Base-by-base conservation (phyloP, 2,113 vertebrate species). In the Hiodon alosoides region DNA sequence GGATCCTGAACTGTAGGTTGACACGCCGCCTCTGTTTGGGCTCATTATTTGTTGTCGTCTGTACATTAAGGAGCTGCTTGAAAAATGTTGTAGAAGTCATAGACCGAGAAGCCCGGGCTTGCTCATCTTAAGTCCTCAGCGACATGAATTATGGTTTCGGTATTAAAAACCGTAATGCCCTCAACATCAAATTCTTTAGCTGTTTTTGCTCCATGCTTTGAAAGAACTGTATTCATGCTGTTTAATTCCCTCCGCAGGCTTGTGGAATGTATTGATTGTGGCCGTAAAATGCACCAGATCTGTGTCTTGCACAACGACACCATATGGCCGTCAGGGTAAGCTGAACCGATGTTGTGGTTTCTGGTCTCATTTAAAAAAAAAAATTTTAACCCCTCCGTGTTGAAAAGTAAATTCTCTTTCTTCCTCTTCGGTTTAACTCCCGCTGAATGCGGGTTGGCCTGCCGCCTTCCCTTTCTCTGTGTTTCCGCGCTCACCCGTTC, bases 231-330 rank as follows among this genome's bases (percentile, higher is more conserved):
- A 13, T 4, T 10, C 46, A 67, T n/a, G 8, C 62, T 57, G 78
- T 55, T 55, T 16, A 14, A 50, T 74, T 79, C 58, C 72, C 5
- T 80, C 73, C 88, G 10, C 79, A 99, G 97, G 79, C 94, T 97
- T 90, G 96, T 96, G 86, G 95, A 99, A 90, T 99, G 97, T 92
- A 89, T 92, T 81, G 97, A 99, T 77, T 99, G 97, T 86, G 96
- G 97, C 72, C 93, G 97, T 83, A 96, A 96, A 86, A 98, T 98
- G 97, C 97, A 99, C 84, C 96, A 98, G 89, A 98, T 99, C 67
- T 99, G 97, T 86, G 96, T 97, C 76, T 92, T 99, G 80, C 97
- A 99, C 85, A 90, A 99, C 77, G 97, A 98, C 47, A 92, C 93
- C 31, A 99, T 99, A 84, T 98, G 97, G 97, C 97, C 97, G 54